Evolutionary conservation across 2,888 invertebrate genomes (phyloP).

Genomic region (Sphinx pinastri): DNA sequence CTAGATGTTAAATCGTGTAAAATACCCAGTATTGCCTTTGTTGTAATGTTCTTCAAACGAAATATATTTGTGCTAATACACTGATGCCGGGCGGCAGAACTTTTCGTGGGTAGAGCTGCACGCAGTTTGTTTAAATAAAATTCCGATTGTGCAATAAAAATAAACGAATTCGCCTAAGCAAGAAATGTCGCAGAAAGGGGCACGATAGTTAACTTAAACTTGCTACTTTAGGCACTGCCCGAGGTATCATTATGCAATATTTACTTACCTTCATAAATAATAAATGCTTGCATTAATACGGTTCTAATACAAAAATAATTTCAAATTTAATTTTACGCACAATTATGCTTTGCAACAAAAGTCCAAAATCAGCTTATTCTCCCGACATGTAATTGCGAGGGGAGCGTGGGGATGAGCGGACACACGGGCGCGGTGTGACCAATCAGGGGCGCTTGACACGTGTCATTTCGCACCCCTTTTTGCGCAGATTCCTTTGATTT

Average conservation of each 20-base stretch:
- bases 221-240: background rate
- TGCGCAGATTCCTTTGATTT: constrained; percentile 72
- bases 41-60: too few species aligned
- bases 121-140: too few species aligned
- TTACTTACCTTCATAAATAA: background rate
- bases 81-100: too few species aligned
- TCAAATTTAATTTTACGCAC: constrained; percentile 9
- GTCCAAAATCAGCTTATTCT: constrained; percentile 69
- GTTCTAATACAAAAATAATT: background rate
- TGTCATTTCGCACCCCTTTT: constrained; percentile 79
- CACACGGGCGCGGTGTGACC: constrained; percentile 59
- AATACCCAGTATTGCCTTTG: too few species aligned
- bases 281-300: background rate
- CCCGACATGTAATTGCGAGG: constrained; percentile 65
- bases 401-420: constrained; percentile 43
- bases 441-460: constrained; percentile 74
- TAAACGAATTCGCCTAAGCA: too few species aligned
- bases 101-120: too few species aligned
- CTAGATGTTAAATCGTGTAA: too few species aligned
- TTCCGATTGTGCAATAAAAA: too few species aligned
- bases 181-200: too few species aligned
- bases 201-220: too few species aligned
- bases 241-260: background rate
- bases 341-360: constrained; percentile 21
- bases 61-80: too few species aligned